phyloP scores from a whole-genome alignment of 2,797 vertebrate genomes.

The Cirrhinus molitorella region DNA sequence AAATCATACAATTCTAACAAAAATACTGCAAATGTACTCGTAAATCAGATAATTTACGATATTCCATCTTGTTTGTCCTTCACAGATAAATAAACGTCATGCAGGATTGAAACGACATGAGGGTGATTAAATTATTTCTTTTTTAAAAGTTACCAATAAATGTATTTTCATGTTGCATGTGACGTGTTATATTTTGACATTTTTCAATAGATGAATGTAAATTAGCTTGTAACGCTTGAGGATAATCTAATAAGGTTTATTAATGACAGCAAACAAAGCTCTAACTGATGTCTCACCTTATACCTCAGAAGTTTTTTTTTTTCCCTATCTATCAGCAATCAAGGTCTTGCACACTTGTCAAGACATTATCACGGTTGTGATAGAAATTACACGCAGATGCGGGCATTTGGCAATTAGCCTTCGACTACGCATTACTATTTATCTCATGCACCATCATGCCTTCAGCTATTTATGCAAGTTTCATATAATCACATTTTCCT shows the following conservation, averaged over 20 bases:
- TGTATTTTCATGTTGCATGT: not conserved
- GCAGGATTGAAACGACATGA: not conserved
- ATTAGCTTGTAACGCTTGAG: not conserved
- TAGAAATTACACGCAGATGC: constrained; percentile 21
- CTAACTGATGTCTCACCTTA: constrained; percentile 16
- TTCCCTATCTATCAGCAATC: not conserved
- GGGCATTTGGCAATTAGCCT: constrained; percentile 23
- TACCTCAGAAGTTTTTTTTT: not conserved
- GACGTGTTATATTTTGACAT: not conserved
- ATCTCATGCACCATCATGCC: constrained; percentile 49
- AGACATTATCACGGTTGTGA: constrained; percentile 4
- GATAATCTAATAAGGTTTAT: not conserved
- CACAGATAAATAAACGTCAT: not conserved
- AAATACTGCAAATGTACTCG: not conserved
- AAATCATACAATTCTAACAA: constrained; percentile 1
- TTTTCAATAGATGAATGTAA: not conserved
- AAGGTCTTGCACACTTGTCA: constrained; percentile 13
- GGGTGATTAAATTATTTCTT: not conserved
- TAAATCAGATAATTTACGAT: not conserved
- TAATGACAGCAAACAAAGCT: not conserved
- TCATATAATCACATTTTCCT: constrained; percentile 38
- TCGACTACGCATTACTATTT: constrained; percentile 37
- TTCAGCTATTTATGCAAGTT: constrained; percentile 37
- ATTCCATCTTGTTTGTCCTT: not conserved
- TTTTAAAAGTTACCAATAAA: not conserved